Conservation (phyloP, 2,113 vertebrate species). For the Meleagris gallopavo region DNA sequence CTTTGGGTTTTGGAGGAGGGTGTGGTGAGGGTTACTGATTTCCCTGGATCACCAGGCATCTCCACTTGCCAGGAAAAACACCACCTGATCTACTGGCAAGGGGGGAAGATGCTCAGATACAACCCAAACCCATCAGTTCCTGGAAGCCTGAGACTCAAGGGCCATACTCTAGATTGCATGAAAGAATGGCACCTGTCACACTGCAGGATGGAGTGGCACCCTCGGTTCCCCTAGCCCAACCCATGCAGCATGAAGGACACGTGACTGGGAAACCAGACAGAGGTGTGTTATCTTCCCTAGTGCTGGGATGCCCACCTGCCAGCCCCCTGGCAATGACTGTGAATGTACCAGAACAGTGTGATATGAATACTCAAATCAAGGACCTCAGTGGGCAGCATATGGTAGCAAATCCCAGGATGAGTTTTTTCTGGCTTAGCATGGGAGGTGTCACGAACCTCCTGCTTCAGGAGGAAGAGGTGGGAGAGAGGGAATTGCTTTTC, state of each 20-base stretch:
- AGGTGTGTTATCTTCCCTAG: neutral
- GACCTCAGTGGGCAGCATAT: neutral
- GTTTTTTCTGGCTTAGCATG: neutral
- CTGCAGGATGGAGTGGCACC: accelerated
- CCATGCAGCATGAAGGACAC: accelerated
- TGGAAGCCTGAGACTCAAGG: neutral
- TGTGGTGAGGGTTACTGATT: neutral
- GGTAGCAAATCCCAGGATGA: neutral
- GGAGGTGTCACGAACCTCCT: accelerated
- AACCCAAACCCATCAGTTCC: neutral
- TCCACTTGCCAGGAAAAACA: conserved; percentile 5
- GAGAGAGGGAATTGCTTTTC: neutral
- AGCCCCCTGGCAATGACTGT: accelerated
- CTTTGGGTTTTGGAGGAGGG: neutral
- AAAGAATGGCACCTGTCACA: neutral
- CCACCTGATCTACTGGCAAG: neutral
- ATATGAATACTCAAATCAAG: neutral
- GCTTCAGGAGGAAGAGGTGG: neutral
- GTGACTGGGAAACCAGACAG: neutral
- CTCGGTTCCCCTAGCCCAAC: neutral
- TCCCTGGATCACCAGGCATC: neutral
- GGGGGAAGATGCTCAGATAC: neutral
- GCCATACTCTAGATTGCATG: neutral
- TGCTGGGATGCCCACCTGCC: accelerated
- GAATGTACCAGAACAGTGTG: accelerated